A percentile compares a stretch with the other conserved stretches of the same genome.
These are phyloP conservation scores for Volucella inflata DNA, from an alignment of 2,888 invertebrate genomes.

Conservation along the genomic window DNA sequence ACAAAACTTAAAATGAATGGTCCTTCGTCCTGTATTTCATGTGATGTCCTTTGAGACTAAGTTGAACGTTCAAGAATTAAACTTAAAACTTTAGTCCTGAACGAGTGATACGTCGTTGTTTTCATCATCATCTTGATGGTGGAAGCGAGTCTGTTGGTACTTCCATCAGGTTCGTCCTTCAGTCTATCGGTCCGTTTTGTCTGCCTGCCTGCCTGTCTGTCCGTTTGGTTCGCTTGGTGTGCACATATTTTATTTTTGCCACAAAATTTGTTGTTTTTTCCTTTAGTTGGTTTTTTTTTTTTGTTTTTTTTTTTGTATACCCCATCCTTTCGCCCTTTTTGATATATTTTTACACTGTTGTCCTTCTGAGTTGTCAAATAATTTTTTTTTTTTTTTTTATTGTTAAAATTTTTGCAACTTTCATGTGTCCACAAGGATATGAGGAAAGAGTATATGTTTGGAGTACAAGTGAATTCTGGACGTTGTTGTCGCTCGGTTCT, in stretches of 20 bases:
- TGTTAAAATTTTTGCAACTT: slow-evolving; percentile 35
- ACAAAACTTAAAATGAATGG: slow-evolving; percentile 78
- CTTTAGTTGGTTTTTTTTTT: slow-evolving; percentile 19
- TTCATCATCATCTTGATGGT: slow-evolving; percentile 74
- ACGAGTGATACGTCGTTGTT: slow-evolving; percentile 74
- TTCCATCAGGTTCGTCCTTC: slow-evolving; percentile 40
- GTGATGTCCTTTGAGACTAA: slow-evolving; percentile 82
- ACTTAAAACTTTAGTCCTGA: slow-evolving; percentile 78
- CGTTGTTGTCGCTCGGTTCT: slow-evolving; percentile 54
- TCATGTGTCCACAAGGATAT: slow-evolving; percentile 67
- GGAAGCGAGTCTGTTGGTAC: slow-evolving; percentile 39
- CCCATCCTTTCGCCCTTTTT: slow-evolving; percentile 63
- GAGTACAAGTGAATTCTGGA: slow-evolving; percentile 44
- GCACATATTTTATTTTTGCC: slow-evolving; percentile 72
- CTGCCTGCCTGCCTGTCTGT: slow-evolving; percentile 38
- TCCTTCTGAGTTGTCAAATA: slow-evolving; percentile 75
- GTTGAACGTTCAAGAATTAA: slow-evolving; percentile 81
- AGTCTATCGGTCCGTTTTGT: slow-evolving; percentile 20
- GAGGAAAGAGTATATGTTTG: slow-evolving; percentile 45
- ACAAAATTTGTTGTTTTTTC: slow-evolving; percentile 29
- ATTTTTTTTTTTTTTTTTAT: slow-evolving; percentile 24
- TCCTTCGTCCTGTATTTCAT: slow-evolving; percentile 80
- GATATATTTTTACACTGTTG: slow-evolving; percentile 75
- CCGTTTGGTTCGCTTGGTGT: slow-evolving; percentile 64
- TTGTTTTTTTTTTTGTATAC: slow-evolving; percentile 46